Evolutionary conservation across 2,113 vertebrate genomes (phyloP).

Genomic region (Chaetorhynchus papuensis): DNA sequence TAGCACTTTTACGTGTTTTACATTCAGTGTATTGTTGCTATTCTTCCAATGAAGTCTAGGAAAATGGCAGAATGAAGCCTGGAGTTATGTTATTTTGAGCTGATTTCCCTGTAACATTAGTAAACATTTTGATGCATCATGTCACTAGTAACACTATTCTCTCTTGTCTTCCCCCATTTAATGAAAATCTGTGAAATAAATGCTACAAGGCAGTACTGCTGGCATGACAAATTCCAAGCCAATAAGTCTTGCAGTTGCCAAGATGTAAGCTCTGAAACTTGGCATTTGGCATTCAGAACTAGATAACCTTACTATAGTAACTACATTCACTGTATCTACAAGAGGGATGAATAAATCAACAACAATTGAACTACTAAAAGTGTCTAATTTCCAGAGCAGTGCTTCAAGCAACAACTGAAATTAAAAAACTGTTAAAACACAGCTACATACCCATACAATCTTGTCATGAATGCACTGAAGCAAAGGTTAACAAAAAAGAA

Average conservation of each 20-base stretch:
- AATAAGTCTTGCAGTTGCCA: slow-evolving; percentile 44
- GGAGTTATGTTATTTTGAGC: neutral
- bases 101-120: neutral
- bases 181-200: slow-evolving; percentile 53
- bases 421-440: slow-evolving; percentile 67
- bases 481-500: slow-evolving; percentile 68
- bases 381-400: slow-evolving; percentile 66
- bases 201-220: slow-evolving; percentile 23
- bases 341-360: slow-evolving; percentile 62
- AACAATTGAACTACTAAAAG: slow-evolving; percentile 69
- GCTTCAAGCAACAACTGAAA: slow-evolving; percentile 69
- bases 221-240: slow-evolving; percentile 40
- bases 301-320: slow-evolving; percentile 45
- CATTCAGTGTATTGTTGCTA: neutral
- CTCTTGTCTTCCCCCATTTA: slow-evolving; percentile 26
- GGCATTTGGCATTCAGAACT: slow-evolving; percentile 51
- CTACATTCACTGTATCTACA: slow-evolving; percentile 57
- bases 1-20: neutral
- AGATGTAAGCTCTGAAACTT: slow-evolving; percentile 15
- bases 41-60: neutral
- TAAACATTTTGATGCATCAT: neutral
- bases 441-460: slow-evolving; percentile 49
- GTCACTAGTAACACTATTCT: neutral
- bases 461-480: slow-evolving; percentile 60
- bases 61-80: neutral